These are phyloP conservation scores for Hydrocynus forskahlii DNA, from an alignment of 2,797 vertebrate species.

Conservation along the genomic window DNA sequence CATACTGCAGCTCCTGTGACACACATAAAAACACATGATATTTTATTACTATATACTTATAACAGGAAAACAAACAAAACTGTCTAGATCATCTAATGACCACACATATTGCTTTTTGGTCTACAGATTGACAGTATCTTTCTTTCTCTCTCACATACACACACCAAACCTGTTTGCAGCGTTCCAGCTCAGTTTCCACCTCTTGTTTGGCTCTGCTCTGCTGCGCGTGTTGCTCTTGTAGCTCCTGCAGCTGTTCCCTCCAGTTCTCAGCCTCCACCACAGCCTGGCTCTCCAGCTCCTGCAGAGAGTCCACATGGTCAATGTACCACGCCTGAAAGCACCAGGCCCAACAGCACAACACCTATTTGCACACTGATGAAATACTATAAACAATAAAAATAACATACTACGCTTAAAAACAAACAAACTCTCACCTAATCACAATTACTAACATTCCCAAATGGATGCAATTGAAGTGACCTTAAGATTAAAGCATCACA, in stretches of 20 bases:
- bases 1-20: conserved; percentile 88
- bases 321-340: conserved; percentile 75
- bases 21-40: background rate
- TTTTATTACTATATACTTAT: background rate
- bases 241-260: conserved; percentile 87
- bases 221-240: conserved; percentile 84
- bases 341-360: no score
- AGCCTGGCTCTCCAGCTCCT: conserved; percentile 93
- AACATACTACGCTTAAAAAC: no score
- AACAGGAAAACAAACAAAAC: background rate
- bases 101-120: background rate
- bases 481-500: background rate
- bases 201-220: conserved; percentile 87
- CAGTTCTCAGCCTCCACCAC: conserved; percentile 87
- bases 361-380: no score
- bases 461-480: background rate
- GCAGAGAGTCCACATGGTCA: background rate
- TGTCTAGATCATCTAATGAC: background rate
- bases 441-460: background rate
- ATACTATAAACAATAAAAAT: no score
- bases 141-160: background rate
- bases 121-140: background rate
- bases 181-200: conserved; percentile 88
- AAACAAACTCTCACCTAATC: background rate
- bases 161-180: conserved; percentile 87